Evolutionary conservation across 1,140 invertebrate species (phyloP), one percentile per base, ranked within the genome.

Genomic region (Papilio glaucus): DNA sequence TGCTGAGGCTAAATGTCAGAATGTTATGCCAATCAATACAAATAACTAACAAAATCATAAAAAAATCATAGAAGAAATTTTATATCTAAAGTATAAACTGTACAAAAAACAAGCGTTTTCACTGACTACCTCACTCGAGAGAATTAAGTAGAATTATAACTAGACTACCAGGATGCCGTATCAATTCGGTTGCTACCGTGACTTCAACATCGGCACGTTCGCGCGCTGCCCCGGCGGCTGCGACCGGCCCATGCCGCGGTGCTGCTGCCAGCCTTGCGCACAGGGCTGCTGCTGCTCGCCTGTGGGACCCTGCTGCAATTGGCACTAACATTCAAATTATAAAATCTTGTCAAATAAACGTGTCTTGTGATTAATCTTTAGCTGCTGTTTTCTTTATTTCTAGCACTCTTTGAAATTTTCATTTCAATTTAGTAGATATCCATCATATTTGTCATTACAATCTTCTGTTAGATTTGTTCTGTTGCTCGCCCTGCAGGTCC

Each of bases 221-320:
- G 85, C 86, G 2, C 76, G 86, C 0, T 90, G 88, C 42, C 87
- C 86, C 0, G 82, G 86, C 5, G 85, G 87, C 2, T 88, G 86
- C 69, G 86, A 88, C 62, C 63, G 45, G 13, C 78, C 82, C 4
- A 72, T 68, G 72, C 39, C 38, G 8, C 42, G 72, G 8, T 75
- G 80, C 10, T 57, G 49, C 61, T 77, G 79, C 42, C 67, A 60
- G 10, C 80, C 82, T 3, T 89, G 86, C 57, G 85, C 87, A 18
- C 85, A 85, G 45, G 86, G 85, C 3, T 85, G 83, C 67, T 89
- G 86, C 71, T 90, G 88, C 60, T 84, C 80, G 10, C 87, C 88
- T 4, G 65, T 81, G 0, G 88, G 87, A 41, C 87, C 87, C 0
- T 88, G 85, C 71, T 89, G 33, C 62, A 85, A 90, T 75, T 85